Evolutionary conservation across 2,113 vertebrate genomes (phyloP).

Genomic region (Oreochromis aureus): DNA sequence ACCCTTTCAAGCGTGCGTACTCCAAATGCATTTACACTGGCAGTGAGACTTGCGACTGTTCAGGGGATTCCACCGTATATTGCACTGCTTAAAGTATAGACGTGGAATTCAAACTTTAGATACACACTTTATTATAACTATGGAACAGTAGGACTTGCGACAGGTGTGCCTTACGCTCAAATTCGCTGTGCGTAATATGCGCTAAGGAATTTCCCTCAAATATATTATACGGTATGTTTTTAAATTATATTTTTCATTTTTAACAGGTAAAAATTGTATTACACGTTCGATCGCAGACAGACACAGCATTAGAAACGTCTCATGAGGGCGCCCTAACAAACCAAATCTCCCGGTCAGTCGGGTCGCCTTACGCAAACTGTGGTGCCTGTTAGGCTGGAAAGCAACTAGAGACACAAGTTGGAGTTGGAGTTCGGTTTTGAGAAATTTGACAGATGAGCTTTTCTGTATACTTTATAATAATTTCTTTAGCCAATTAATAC

Average conservation of each 20-base stretch:
- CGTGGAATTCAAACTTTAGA: neutral
- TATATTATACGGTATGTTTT: neutral
- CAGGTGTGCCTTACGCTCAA: neutral
- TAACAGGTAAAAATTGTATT: neutral
- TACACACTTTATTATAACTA: neutral
- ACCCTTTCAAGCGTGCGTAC: neutral
- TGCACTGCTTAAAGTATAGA: neutral
- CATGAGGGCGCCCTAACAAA: conserved; percentile 64
- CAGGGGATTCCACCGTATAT: neutral
- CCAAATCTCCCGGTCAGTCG: neutral
- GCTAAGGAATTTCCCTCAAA: neutral
- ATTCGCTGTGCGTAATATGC: neutral
- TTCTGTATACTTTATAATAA: neutral
- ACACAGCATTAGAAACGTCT: neutral
- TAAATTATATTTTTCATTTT: neutral
- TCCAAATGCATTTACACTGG: neutral
- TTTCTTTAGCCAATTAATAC: neutral
- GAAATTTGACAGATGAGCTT: neutral
- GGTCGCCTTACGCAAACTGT: neutral
- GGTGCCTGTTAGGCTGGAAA: neutral
- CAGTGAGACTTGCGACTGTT: neutral
- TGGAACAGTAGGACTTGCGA: neutral
- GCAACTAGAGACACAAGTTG: neutral
- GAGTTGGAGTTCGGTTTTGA: neutral
- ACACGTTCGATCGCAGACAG: neutral